These are phyloP conservation scores for Ceriagrion tenellum DNA, from an alignment of 2,888 invertebrate species.

Conservation along the genomic window DNA sequence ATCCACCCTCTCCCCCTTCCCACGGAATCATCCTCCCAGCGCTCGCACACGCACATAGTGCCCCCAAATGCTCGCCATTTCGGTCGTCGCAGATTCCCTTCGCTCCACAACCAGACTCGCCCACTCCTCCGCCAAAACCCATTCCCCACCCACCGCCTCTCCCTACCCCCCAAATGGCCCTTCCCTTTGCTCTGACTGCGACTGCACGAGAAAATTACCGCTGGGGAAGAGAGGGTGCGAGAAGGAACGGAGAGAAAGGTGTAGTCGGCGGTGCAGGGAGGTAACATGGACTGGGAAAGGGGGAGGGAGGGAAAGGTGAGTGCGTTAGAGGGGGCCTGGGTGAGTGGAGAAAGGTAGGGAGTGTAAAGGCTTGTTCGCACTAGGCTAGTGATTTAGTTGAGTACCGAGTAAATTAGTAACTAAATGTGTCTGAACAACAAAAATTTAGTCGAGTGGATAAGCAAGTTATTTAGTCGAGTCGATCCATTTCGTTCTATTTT, in stretches of 20 bases:
- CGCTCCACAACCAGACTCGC: not conserved
- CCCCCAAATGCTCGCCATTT: not conserved
- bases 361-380: no score
- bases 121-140: not conserved
- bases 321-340: not conserved
- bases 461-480: no score
- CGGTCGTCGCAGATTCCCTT: conserved; percentile 22
- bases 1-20: not conserved
- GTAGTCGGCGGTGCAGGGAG: not conserved
- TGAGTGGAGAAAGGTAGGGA: no score
- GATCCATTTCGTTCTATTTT: no score
- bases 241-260: not conserved
- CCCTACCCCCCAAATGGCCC: no score
- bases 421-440: no score
- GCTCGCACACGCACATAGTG: not conserved
- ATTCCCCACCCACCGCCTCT: not conserved
- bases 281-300: not conserved
- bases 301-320: not conserved
- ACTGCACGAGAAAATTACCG: conserved; percentile 6
- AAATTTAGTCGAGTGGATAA: no score
- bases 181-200: no score
- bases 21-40: not conserved
- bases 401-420: no score
- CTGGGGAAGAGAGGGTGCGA: not conserved
- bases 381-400: no score